Evolutionary conservation across 1,140 invertebrate species (phyloP), one percentile per base, ranked within the genome.

Genomic region (Drosophila chauvacae): DNA sequence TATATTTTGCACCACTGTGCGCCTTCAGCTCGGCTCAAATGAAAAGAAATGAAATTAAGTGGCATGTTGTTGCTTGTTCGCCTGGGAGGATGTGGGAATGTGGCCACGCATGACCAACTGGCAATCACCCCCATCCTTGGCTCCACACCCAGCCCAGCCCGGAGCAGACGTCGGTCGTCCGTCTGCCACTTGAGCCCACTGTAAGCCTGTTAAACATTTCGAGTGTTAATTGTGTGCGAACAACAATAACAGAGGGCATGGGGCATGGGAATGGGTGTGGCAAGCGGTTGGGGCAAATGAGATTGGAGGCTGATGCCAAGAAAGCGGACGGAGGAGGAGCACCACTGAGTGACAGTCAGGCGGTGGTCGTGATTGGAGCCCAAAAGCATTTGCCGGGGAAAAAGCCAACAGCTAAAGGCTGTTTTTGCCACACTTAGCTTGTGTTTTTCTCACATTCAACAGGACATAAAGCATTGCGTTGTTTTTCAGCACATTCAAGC

Each of bases 11-110:
- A 9, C 39, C 81, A 84, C 66, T 77, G 82, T 84, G 39, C 56
- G 14, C 51, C 53, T 55, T 78, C n/a, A 11, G 61, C 23, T 26
- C 5, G 41, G 30, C 48, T 41, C 68, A 83, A 88, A 80, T 77
- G 71, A 83, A 83, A 87, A 83, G 76, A 87, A 87, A 88, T 77
- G 77, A 88, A 83, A 87, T 87, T 73, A 87, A 87, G 80, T 87
- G 84, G 80, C 84, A 80, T 88, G 73, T 84, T 83, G 74, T 80
- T 61, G 70, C 48, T 59, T 58, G 28, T 60, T 53, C 20, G 42
- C 56, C 47, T 41, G 47, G n/a, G 10, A 42, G 53, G 60, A 56
- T 76, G 55, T 64, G 44, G 50, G 50, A 63, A 44, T 57, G 58
- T 63, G 71, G 51, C 55, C 37, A 72, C 56, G 73, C 65, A 81